These are phyloP conservation scores for Eustalomyia histrio DNA, from an alignment of 2,888 invertebrate species.

Conservation along the genomic window DNA sequence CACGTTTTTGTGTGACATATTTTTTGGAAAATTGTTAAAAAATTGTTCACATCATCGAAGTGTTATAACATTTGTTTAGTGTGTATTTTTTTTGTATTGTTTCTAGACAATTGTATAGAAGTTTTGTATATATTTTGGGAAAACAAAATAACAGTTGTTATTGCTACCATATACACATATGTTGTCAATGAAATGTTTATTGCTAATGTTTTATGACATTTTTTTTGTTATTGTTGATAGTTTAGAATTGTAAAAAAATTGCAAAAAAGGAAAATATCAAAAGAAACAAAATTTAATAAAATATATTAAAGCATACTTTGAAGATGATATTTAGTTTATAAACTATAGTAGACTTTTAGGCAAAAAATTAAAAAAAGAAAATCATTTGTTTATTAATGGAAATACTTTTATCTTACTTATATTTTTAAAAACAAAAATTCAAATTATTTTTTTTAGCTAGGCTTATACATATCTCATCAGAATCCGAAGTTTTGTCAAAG, in stretches of 20 bases:
- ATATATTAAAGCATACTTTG: constrained; percentile 35
- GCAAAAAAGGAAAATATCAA: background rate
- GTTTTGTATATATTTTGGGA: constrained; percentile 24
- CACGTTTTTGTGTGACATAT: constrained; percentile 59
- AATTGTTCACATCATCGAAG: constrained; percentile 44
- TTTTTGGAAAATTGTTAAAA: constrained; percentile 46
- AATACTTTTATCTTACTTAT: too few relatives aligned
- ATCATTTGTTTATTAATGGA: too few relatives aligned
- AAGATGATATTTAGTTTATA: background rate
- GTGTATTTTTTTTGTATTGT: constrained; percentile 35
- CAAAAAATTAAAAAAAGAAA: background rate
- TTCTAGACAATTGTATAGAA: constrained; percentile 48
- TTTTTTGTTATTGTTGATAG: constrained; percentile 39
- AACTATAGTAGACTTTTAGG: constrained; percentile 20
- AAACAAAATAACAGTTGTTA: constrained; percentile 40
- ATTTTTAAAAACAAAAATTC: too few relatives aligned
- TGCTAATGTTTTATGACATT: constrained; percentile 54
- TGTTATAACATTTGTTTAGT: constrained; percentile 54
- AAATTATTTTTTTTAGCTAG: too few relatives aligned
- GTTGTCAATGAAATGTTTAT: constrained; percentile 65
- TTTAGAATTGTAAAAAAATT: constrained; percentile 32
- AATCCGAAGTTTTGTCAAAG: too few relatives aligned
- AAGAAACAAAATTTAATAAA: constrained; percentile 19
- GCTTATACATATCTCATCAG: too few relatives aligned
- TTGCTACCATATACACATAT: constrained; percentile 48